A percentile compares a stretch with the other conserved stretches of the same genome.
Evolutionary conservation across 2,113 vertebrate genomes (phyloP).

Genomic region (Pogonocichla stellata): DNA sequence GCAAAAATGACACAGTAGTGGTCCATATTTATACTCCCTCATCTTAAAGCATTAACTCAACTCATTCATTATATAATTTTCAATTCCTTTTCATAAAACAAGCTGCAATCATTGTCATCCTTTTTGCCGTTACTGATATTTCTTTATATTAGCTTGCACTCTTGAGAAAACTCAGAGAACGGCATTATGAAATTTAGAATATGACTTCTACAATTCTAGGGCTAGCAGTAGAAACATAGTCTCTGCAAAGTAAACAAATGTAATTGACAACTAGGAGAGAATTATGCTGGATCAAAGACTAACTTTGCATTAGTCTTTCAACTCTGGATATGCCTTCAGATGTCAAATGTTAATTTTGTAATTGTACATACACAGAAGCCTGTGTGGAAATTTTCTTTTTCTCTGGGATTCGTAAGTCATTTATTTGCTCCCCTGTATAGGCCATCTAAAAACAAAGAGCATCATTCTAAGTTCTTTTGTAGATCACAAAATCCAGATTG

Average conservation of each 20-base stretch:
- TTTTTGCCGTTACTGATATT: constrained; percentile 14
- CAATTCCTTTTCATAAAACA: not conserved
- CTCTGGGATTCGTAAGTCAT: not conserved
- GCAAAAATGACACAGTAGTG: not conserved
- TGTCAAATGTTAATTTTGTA: not conserved
- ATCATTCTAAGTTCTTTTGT: not conserved
- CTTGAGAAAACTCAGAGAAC: not conserved
- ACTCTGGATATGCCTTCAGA: not conserved
- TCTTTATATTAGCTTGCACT: not conserved
- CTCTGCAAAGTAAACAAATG: not conserved
- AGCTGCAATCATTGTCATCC: not conserved
- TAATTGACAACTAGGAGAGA: not conserved
- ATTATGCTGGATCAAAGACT: not conserved
- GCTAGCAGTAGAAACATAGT: not conserved
- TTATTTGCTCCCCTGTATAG: not conserved
- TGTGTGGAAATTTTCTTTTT: not conserved
- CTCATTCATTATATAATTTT: constrained; percentile 12
- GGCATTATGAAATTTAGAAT: not conserved
- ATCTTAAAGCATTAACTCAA: not conserved
- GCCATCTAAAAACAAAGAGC: not conserved
- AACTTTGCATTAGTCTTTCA: not conserved
- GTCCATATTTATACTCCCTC: not conserved
- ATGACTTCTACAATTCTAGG: not conserved
- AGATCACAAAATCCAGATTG: not conserved
- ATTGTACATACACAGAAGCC: not conserved